Evolutionary conservation across 1,140 invertebrate species (phyloP).

Genomic region (Caenorhabditis brenneri): DNA sequence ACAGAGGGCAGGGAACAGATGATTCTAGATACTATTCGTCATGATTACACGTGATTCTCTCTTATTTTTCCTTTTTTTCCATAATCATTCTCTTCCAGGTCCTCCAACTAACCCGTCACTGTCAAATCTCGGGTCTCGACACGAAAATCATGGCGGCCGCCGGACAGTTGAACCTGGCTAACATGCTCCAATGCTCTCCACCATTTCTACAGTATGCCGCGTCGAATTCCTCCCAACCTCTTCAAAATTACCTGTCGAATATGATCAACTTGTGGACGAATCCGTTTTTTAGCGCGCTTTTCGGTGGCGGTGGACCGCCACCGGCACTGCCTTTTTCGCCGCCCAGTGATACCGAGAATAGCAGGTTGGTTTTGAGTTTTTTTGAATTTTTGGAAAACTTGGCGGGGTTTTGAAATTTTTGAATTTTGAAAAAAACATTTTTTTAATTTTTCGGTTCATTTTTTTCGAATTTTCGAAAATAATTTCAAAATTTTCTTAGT

Average conservation of each 20-base stretch:
- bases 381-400: too few species aligned
- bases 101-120: not conserved
- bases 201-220: not conserved
- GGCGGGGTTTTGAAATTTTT: too few species aligned
- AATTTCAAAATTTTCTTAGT: too few species aligned
- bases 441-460: too few species aligned
- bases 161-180: not conserved
- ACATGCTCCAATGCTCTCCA: not conserved
- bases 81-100: not conserved
- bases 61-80: not conserved
- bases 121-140: not conserved
- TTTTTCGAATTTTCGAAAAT: too few species aligned
- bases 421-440: too few species aligned
- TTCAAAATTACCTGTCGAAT: conserved; percentile 1
- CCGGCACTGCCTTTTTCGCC: not conserved
- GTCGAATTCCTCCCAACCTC: not conserved
- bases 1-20: not conserved
- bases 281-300: conserved; percentile 14
- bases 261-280: not conserved
- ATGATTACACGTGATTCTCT: not conserved
- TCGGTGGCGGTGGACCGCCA: not conserved
- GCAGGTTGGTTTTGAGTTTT: too few species aligned
- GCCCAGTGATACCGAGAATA: conserved; percentile 19
- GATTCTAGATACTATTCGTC: not conserved
- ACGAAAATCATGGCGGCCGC: not conserved